A percentile compares a stretch with the other conserved stretches of the same genome.
phyloP scores from a whole-genome alignment of 2,888 invertebrate genomes.

The Calameuta filiformis region DNA sequence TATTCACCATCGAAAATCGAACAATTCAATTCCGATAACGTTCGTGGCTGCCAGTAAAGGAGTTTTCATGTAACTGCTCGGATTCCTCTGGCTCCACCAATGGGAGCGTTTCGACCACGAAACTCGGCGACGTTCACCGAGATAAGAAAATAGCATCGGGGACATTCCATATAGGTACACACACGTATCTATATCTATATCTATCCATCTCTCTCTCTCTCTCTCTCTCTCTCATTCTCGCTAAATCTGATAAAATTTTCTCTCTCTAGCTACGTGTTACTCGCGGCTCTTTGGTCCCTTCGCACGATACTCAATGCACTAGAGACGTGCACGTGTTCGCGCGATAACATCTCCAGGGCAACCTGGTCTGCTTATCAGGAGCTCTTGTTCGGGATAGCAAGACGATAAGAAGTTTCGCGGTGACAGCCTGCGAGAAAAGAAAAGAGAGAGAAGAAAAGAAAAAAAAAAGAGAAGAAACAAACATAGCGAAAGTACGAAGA shows the following conservation, averaged over 20 bases:
- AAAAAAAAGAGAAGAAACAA: neutral
- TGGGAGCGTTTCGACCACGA: neutral
- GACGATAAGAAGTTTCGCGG: too few species aligned
- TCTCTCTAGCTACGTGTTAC: neutral
- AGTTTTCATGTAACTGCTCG: neutral
- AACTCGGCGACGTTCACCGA: neutral
- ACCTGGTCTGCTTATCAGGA: too few species aligned
- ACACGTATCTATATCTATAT: slow-evolving; percentile 8
- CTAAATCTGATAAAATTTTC: neutral
- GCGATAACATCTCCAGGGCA: slow-evolving; percentile 40
- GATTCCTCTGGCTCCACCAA: neutral
- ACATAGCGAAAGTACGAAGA: slow-evolving; percentile 17
- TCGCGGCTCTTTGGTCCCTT: neutral
- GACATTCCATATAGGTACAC: slow-evolving; percentile 11
- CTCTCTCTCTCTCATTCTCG: slow-evolving; percentile 8
- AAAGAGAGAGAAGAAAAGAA: neutral
- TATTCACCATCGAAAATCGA: neutral
- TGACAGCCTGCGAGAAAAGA: neutral
- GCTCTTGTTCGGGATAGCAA: too few species aligned
- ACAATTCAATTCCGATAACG: neutral
- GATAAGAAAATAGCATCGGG: slow-evolving; percentile 6
- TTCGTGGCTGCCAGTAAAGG: neutral
- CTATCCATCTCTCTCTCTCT: neutral
- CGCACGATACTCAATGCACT: slow-evolving; percentile 31
- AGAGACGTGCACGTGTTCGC: slow-evolving; percentile 50